Evolutionary conservation across 2,797 vertebrate genomes (phyloP).

Genomic region (Pseudomugil tenellus): DNA sequence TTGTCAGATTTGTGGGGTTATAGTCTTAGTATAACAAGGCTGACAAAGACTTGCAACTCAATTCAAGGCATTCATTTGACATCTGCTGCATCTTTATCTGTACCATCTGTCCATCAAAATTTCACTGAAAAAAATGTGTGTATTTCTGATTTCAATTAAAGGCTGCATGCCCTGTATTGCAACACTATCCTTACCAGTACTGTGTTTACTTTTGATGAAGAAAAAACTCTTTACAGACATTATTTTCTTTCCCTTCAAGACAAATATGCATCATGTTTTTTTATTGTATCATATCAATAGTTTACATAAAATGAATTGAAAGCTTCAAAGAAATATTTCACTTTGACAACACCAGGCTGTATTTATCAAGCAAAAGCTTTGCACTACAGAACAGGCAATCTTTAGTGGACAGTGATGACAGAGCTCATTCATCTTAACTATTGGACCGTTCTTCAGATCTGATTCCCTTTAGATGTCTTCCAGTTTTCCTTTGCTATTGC

Average conservation of each 20-base stretch:
- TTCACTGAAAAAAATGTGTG: not conserved
- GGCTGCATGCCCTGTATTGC: not conserved
- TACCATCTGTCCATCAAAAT: not conserved
- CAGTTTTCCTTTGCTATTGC: not conserved
- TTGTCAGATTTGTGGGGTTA: conserved; percentile 4
- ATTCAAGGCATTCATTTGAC: not conserved
- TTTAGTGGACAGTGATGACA: conserved; percentile 5
- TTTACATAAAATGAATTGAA: conserved; percentile 30
- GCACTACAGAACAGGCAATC: conserved; percentile 24
- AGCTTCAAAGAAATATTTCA: conserved; percentile 16
- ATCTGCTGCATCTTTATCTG: not conserved
- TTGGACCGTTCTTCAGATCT: conserved; percentile 9
- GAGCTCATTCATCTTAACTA: conserved; percentile 25
- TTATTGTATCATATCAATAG: not conserved
- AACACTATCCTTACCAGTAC: not conserved
- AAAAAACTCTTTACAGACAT: not conserved
- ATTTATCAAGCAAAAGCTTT: conserved; percentile 33
- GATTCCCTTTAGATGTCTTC: conserved; percentile 15
- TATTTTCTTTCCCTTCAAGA: conserved; percentile 12
- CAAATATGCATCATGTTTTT: not conserved
- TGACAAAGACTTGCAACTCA: not conserved
- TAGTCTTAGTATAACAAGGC: not conserved
- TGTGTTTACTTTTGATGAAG: not conserved
- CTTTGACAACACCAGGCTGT: conserved; percentile 25
- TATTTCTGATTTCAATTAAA: conserved; percentile 8